These are phyloP conservation scores for Trichosurus vulpecula DNA, from an alignment of 2,797 vertebrate genomes.

Conservation along the genomic window DNA sequence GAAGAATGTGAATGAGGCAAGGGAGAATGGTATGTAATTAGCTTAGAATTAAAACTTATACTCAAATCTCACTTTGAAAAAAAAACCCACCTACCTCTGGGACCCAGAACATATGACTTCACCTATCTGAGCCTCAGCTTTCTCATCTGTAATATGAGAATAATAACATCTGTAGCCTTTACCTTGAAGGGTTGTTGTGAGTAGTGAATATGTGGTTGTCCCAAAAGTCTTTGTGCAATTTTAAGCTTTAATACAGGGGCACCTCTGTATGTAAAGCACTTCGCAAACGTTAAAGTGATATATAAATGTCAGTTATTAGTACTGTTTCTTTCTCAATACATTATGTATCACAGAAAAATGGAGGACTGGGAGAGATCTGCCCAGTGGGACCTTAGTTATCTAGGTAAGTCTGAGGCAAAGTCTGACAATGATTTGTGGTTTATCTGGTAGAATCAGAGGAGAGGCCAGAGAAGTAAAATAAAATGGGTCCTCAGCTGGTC, in stretches of 20 bases:
- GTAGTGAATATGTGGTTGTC: not conserved
- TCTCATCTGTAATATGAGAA: not conserved
- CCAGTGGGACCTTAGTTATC: not conserved
- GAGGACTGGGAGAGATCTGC: not conserved
- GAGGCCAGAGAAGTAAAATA: not conserved
- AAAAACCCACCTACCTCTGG: not conserved
- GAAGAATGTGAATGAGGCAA: not conserved
- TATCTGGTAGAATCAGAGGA: not conserved
- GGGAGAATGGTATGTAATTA: not conserved
- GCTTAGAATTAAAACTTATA: not conserved
- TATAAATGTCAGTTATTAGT: not conserved
- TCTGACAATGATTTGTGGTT: not conserved
- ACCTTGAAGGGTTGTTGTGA: not conserved
- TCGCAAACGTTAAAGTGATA: not conserved
- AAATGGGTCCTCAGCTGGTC: not conserved
- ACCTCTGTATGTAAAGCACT: not conserved
- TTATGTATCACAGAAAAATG: not conserved
- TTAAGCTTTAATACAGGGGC: not conserved
- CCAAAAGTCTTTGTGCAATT: not conserved
- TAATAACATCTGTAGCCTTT: not conserved
- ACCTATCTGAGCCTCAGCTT: not conserved
- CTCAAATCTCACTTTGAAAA: not conserved
- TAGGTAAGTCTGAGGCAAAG: not conserved
- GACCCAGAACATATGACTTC: not conserved
- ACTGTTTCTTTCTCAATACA: not conserved